Conservation (phyloP, 2,888 invertebrate genomes). For the Phengaris alcon region DNA sequence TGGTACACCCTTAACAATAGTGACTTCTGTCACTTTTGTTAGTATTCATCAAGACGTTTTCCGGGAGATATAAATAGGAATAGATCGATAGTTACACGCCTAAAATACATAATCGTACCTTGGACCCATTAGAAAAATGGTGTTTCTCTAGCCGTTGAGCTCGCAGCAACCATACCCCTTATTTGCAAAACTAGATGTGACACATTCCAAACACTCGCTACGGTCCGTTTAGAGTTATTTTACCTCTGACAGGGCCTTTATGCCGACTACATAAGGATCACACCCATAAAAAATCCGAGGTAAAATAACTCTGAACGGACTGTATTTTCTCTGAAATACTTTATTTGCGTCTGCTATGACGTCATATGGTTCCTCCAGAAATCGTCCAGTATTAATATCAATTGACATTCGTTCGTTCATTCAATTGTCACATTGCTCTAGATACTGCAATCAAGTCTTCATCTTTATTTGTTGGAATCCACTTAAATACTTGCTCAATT, state of each 20-base stretch:
- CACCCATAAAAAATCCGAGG: too few species aligned
- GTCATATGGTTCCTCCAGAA: constrained; percentile 9
- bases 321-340: background rate
- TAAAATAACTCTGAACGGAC: too few species aligned
- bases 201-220: constrained; percentile 11
- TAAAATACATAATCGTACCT: background rate
- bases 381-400: background rate
- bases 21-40: too few species aligned
- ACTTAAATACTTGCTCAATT: background rate
- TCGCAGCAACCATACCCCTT: background rate
- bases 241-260: too few species aligned
- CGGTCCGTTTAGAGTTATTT: too few species aligned
- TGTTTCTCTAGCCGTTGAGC: background rate
- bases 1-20: background rate
- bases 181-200: constrained; percentile 19
- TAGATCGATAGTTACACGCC: background rate
- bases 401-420: constrained; percentile 18
- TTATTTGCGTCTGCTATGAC: background rate
- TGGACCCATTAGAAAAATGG: background rate
- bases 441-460: constrained; percentile 15
- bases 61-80: background rate
- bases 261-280: too few species aligned
- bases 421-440: constrained; percentile 12
- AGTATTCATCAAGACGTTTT: background rate
- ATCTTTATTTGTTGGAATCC: background rate